Evolutionary conservation across 1,140 invertebrate species (phyloP).

Genomic region (Neomicropteryx cornuta): DNA sequence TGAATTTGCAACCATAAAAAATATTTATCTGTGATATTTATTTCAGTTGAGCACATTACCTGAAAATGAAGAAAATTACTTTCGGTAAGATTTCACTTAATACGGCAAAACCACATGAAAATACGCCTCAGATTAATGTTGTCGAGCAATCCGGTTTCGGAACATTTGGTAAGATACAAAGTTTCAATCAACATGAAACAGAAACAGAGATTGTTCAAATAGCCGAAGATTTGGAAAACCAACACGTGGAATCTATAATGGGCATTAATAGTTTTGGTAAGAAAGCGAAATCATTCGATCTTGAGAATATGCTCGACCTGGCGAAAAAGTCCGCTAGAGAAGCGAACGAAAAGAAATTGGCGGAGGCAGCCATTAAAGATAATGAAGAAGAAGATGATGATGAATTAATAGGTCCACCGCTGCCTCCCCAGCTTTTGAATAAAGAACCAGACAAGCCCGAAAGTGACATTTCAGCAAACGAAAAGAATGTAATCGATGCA

Average conservation of each 20-base stretch:
- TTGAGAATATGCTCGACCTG: constrained; percentile 45
- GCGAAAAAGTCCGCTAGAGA: constrained; percentile 37
- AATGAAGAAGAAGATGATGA: constrained; percentile 29
- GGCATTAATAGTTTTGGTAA: constrained; percentile 67
- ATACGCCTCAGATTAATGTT: background rate
- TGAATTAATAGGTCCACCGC: constrained; percentile 47
- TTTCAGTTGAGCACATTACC: too few species aligned
- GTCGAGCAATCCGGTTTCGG: constrained; percentile 42
- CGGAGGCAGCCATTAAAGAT: constrained; percentile 18
- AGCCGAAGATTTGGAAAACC: constrained; percentile 54
- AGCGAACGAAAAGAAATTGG: constrained; percentile 19
- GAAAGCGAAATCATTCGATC: constrained; percentile 64
- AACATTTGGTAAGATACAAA: constrained; percentile 42
- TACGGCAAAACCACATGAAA: too few species aligned
- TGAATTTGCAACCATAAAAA: too few species aligned
- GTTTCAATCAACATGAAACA: constrained; percentile 32
- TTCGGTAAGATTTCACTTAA: too few species aligned
- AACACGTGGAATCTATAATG: constrained; percentile 58
- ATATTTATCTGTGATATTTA: too few species aligned
- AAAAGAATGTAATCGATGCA: constrained; percentile 19
- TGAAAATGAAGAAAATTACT: too few species aligned
- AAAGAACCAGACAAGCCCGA: constrained; percentile 12
- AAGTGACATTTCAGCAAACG: constrained; percentile 11
- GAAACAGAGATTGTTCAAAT: constrained; percentile 52
- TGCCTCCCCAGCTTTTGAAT: constrained; percentile 24